Evolutionary conservation across 2,113 vertebrate genomes (phyloP), one percentile per base, ranked within the genome.

Genomic region (Phyllostomus hastatus): DNA sequence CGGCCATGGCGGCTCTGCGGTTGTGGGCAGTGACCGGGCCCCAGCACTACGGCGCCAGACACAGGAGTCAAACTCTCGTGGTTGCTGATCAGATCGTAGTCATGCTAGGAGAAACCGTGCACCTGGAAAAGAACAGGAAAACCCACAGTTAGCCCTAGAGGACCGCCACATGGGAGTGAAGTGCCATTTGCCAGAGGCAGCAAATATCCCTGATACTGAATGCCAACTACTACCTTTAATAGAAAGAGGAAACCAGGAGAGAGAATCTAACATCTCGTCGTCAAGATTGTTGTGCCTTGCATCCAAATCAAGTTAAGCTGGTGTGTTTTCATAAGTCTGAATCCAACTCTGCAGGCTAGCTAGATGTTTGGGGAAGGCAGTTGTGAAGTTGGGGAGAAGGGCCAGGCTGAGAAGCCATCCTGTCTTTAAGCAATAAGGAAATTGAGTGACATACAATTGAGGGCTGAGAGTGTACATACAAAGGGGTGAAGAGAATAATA

Each of bases 91-190:
- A 98, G 93, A 97, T 86, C 4, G 14, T 76, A 41, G 57, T 98
- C 98, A 98, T 98, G 93, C 97, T 98, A 98, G 50, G 92, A 95
- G 66, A 69, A 52, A n/a, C 41, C 79, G 83, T 90, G 72, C 24
- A 95, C 97, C 98, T 98, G 96, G 31, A 16, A 97, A 96, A 95
- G 6, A 17, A 43, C 0, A 67, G 84, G 75, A 90, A 70, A 91
- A 24, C 6, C 52, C 61, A 67, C 43, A 78, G 10, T 96, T 16
- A 95, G 78, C 19, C 14, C 17, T 46, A 35, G 35, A 83, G 38
- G 41, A 78, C 33, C 28, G 69, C 17, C 46, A 35, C 10, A 7
- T 16, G n/a, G 14, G 9, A 73, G 41, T 57, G 12, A 93, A 59
- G 35, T 5, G 17, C 46, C 31, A 19, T 1, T 3, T 26, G 17